Conservation (phyloP, 2,888 invertebrate genomes). For the Phalera bucephala region DNA sequence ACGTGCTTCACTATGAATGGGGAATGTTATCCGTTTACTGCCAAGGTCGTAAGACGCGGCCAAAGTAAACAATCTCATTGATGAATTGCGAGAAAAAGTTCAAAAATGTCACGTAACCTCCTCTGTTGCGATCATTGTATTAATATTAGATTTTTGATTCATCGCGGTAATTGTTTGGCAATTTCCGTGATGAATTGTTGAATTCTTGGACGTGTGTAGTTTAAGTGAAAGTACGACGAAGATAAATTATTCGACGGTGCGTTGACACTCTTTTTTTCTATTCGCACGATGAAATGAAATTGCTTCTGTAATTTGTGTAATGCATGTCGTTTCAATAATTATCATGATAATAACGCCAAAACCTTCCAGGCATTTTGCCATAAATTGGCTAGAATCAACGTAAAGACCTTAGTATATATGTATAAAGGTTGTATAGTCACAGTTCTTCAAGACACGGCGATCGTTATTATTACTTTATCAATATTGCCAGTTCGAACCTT, state of each 20-base stretch:
- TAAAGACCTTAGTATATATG: no score
- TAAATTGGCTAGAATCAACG: no score
- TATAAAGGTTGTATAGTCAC: no score
- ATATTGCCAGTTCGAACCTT: neutral
- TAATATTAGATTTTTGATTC: constrained; percentile 6
- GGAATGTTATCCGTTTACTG: constrained; percentile 15
- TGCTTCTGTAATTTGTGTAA: no score
- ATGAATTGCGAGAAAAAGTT: constrained; percentile 13
- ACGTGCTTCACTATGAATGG: constrained; percentile 14
- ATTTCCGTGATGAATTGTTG: neutral
- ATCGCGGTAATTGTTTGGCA: neutral
- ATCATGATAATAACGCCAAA: no score
- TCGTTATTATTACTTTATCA: no score
- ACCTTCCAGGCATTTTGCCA: no score
- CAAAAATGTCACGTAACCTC: constrained; percentile 4
- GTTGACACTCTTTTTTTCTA: neutral
- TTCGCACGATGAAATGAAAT: no score
- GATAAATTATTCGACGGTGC: neutral
- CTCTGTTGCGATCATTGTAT: constrained; percentile 4
- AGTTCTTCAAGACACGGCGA: no score
- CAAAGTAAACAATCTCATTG: constrained; percentile 30
- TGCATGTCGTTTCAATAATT: no score
- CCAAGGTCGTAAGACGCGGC: constrained; percentile 22
- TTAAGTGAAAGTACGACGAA: neutral
- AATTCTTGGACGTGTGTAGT: neutral